Evolutionary conservation across 1,140 invertebrate species (phyloP), one percentile per base, ranked within the genome.

Genomic region (Lordiphosa clarofinis): DNA sequence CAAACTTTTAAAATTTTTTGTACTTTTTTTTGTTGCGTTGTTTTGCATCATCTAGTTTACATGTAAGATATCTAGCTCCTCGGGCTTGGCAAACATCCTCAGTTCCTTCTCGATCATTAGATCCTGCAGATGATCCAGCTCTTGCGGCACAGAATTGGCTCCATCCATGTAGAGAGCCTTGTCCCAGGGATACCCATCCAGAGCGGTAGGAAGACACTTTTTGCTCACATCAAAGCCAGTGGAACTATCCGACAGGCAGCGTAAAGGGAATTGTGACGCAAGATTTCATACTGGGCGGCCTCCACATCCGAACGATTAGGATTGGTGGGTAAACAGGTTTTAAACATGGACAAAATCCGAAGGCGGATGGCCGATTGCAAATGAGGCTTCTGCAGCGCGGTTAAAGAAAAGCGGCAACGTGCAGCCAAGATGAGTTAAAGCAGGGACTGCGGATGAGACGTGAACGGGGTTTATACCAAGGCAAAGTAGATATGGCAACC

Each of bases 21-120:
- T n/a, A n/a, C n/a, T n/a, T n/a, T n/a, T n/a, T n/a, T n/a, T n/a
- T n/a, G n/a, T n/a, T n/a, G n/a, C n/a, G n/a, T n/a, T n/a, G n/a
- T n/a, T n/a, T n/a, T n/a, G n/a, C n/a, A n/a, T 36, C 4, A 8
- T 7, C 4, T 36, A 54, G 0, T 38, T 42, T 8, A 56, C 75
- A 59, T 92, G 89, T 12, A 94, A 86, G 49, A 94, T 91, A 64
- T 93, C 91, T 15, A 94, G 89, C 84, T 94, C 94, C 81, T 94
- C 93, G 2, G 93, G 92, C 4, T 93, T 91, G 0, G 94, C 92
- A 71, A 94, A 94, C 36, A 94, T 90, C 58, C 93, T 87, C 5
- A 94, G 76, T 76, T 94, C 92, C 87, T 94, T 94, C 72, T 94
- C 93, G 4, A 92, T 91, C 54, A 94, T 91, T 0, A 94, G 87